phyloP scores from a whole-genome alignment of 1,140 invertebrate species.

The Maconellicoccus hirsutus region DNA sequence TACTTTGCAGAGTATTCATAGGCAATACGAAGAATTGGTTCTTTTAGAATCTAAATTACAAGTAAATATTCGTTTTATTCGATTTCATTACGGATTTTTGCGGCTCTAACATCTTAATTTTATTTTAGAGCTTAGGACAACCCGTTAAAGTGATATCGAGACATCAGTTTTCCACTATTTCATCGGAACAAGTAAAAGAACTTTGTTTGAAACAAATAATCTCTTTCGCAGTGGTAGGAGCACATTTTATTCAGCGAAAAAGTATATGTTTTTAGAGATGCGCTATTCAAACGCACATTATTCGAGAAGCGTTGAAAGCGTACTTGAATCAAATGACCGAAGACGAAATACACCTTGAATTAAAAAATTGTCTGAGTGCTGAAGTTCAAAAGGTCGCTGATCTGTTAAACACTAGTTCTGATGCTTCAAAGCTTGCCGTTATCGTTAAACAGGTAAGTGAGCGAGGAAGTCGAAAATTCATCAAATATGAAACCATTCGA shows the following conservation, averaged over 20 bases:
- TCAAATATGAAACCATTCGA: background rate
- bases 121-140: slow-evolving; percentile 24
- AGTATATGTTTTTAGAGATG: slow-evolving; percentile 27
- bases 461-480: background rate
- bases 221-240: no score
- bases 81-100: no score
- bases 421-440: slow-evolving; percentile 27
- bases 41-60: slow-evolving; percentile 26
- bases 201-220: background rate
- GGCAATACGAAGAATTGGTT: slow-evolving; percentile 28
- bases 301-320: slow-evolving; percentile 29
- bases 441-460: slow-evolving; percentile 29
- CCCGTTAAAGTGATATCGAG: slow-evolving; percentile 27
- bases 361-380: slow-evolving; percentile 29
- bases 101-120: no score
- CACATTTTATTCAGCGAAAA: slow-evolving; percentile 23
- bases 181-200: slow-evolving; percentile 25
- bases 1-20: slow-evolving; percentile 26
- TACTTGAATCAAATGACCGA: slow-evolving; percentile 30
- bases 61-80: slow-evolving; percentile 26
- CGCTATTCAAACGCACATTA: slow-evolving; percentile 28
- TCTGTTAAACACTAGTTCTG: slow-evolving; percentile 28
- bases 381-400: slow-evolving; percentile 30
- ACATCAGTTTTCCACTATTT: slow-evolving; percentile 29
- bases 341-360: slow-evolving; percentile 29